These are phyloP conservation scores for Cerceris rybyensis DNA, from an alignment of 2,888 invertebrate species.

Conservation along the genomic window DNA sequence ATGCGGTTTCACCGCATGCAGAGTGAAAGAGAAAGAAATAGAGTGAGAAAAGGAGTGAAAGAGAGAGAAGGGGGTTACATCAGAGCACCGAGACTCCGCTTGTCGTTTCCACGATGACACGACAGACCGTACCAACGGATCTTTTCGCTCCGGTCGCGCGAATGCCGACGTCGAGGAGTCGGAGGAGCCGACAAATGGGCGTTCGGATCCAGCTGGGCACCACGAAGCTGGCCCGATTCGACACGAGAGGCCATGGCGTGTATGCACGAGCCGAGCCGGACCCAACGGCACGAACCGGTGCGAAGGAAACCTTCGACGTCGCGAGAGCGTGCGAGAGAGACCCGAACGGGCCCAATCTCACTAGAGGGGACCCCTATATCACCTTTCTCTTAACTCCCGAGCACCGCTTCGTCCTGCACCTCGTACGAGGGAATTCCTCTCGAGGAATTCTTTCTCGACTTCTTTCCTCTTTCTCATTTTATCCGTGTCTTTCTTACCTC, in stretches of 20 bases:
- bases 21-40: too few relatives aligned
- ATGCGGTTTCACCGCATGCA: conserved; percentile 62
- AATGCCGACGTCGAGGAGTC: conserved; percentile 40
- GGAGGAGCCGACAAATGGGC: conserved; percentile 44
- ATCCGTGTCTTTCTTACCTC: too few relatives aligned
- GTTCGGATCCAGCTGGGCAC: conserved; percentile 62
- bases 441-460: too few relatives aligned
- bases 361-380: conserved; percentile 62
- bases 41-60: background rate
- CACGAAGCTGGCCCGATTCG: conserved; percentile 62
- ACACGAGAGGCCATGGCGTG: conserved; percentile 65
- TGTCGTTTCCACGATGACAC: conserved; percentile 47
- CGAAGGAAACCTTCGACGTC: conserved; percentile 60
- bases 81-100: conserved; percentile 55
- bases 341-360: conserved; percentile 66
- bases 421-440: conserved; percentile 15
- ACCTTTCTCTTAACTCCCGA: conserved; percentile 55
- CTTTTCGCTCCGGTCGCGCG: conserved; percentile 31
- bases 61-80: conserved; percentile 63
- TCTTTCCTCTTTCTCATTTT: too few relatives aligned
- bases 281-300: conserved; percentile 62
- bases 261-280: conserved; percentile 62
- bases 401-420: background rate
- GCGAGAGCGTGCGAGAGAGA: conserved; percentile 59
- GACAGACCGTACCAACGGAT: conserved; percentile 49